Evolutionary conservation across 2,888 invertebrate species (phyloP).

Genomic region (Drosophila colorata): DNA sequence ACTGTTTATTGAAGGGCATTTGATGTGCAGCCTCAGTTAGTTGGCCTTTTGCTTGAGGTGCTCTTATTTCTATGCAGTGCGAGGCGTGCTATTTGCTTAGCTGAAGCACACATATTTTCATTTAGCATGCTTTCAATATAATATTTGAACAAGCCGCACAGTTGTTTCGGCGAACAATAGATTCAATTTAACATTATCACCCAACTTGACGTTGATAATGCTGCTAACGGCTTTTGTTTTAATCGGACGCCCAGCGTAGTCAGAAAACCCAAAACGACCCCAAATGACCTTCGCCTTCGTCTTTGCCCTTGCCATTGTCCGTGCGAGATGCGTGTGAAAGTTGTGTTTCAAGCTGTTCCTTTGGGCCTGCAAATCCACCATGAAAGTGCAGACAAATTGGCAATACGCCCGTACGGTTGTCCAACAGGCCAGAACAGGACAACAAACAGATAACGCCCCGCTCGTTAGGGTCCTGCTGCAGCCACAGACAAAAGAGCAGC

Average conservation of each 20-base stretch:
- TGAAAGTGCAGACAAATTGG: constrained; percentile 75
- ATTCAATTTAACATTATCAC: constrained; percentile 77
- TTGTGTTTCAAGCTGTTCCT: constrained; percentile 23
- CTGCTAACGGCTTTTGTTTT: constrained; percentile 68
- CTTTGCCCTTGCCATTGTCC: not conserved
- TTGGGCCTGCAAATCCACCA: constrained; percentile 50
- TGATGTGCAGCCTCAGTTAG: not conserved
- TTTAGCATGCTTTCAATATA: constrained; percentile 76
- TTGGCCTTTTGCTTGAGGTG: constrained; percentile 15
- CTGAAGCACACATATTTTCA: constrained; percentile 75
- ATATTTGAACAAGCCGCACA: constrained; percentile 79
- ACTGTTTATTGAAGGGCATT: constrained; percentile 33
- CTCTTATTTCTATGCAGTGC: constrained; percentile 65
- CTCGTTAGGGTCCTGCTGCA: constrained; percentile 42
- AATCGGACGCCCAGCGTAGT: constrained; percentile 44
- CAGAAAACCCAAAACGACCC: constrained; percentile 50
- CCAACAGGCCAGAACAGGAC: constrained; percentile 43
- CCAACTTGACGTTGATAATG: constrained; percentile 57
- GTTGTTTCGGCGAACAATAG: constrained; percentile 72
- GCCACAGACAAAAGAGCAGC: constrained; percentile 53
- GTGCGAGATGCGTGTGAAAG: constrained; percentile 66
- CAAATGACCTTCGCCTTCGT: constrained; percentile 69
- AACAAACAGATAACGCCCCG: constrained; percentile 72
- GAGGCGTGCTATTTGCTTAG: constrained; percentile 66
- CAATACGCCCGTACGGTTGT: constrained; percentile 37